These are phyloP conservation scores for Oscheius onirici DNA, from an alignment of 2,888 invertebrate species.

Conservation along the genomic window DNA sequence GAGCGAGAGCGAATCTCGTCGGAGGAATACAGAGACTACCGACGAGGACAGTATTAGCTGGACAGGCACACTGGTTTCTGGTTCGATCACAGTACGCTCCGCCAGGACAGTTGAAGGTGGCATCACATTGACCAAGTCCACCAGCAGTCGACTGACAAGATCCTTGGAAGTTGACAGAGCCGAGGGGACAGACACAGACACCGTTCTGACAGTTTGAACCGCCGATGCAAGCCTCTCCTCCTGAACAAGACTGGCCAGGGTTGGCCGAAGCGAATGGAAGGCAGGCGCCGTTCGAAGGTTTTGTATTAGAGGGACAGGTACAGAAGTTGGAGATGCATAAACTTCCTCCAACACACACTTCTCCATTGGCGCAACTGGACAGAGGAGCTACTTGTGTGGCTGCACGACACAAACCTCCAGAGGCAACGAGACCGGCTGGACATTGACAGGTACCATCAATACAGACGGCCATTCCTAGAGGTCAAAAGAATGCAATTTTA, in stretches of 20 bases:
- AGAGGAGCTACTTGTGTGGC: slow-evolving; percentile 35
- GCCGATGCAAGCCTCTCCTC: slow-evolving; percentile 49
- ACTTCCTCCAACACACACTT: slow-evolving; percentile 52
- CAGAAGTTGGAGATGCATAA: slow-evolving; percentile 38
- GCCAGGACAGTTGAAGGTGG: slow-evolving; percentile 50
- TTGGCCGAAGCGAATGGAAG: slow-evolving; percentile 43
- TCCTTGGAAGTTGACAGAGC: slow-evolving; percentile 45
- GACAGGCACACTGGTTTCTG: slow-evolving; percentile 55
- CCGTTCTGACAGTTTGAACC: slow-evolving; percentile 55
- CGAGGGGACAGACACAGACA: slow-evolving; percentile 59
- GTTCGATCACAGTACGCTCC: slow-evolving; percentile 56
- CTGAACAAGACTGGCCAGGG: slow-evolving; percentile 51
- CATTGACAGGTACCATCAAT: slow-evolving; percentile 62
- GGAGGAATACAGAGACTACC: slow-evolving; percentile 51
- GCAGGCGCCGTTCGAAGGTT: slow-evolving; percentile 33
- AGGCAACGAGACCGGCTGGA: slow-evolving; percentile 41
- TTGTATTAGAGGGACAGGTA: slow-evolving; percentile 35
- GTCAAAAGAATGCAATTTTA: background rate
- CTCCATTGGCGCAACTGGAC: slow-evolving; percentile 52
- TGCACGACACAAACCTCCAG: slow-evolving; percentile 39
- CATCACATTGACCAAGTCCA: slow-evolving; percentile 53
- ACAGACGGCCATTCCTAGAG: slow-evolving; percentile 55
- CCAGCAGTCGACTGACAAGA: slow-evolving; percentile 40
- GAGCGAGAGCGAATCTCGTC: background rate
- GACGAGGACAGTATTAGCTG: slow-evolving; percentile 59